phyloP scores from a whole-genome alignment of 2,797 vertebrate genomes.

The Xyrichtys novacula region DNA sequence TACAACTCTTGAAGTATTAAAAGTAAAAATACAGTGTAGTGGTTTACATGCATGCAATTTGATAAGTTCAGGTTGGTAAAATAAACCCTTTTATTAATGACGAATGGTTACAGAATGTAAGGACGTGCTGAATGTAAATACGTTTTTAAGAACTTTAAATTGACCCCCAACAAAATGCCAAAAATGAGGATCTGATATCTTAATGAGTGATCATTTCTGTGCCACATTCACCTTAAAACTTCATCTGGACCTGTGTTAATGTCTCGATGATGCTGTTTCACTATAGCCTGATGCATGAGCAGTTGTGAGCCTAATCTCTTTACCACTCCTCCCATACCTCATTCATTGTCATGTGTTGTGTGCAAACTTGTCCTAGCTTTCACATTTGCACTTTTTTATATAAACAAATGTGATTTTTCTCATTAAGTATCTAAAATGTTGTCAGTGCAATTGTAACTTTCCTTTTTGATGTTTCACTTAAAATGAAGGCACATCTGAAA shows the following conservation, averaged over 20 bases:
- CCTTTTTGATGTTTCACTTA: conserved; percentile 57
- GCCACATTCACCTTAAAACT: not conserved
- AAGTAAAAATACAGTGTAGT: not conserved
- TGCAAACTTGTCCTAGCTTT: conserved; percentile 76
- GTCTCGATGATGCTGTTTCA: conserved; percentile 64
- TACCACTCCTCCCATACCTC: conserved; percentile 77
- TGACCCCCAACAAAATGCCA: too few species aligned
- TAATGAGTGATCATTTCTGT: too few species aligned
- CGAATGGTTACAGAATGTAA: not conserved
- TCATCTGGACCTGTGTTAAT: not conserved
- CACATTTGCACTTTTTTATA: conserved; percentile 78
- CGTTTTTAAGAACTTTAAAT: not conserved
- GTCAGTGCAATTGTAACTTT: conserved; percentile 78
- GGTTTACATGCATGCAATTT: too few species aligned
- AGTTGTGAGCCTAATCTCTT: conserved; percentile 69
- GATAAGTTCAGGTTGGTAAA: too few species aligned
- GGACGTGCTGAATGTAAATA: too few species aligned
- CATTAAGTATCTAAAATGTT: conserved; percentile 49
- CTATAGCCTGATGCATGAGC: conserved; percentile 78
- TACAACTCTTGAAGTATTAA: not conserved
- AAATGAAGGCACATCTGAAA: conserved; percentile 71
- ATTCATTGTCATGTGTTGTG: conserved; percentile 69
- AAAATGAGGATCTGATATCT: too few species aligned
- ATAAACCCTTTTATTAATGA: too few species aligned
- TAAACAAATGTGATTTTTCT: conserved; percentile 74